Conservation (phyloP, 2,888 invertebrate genomes). For the Athetis lepigone region DNA sequence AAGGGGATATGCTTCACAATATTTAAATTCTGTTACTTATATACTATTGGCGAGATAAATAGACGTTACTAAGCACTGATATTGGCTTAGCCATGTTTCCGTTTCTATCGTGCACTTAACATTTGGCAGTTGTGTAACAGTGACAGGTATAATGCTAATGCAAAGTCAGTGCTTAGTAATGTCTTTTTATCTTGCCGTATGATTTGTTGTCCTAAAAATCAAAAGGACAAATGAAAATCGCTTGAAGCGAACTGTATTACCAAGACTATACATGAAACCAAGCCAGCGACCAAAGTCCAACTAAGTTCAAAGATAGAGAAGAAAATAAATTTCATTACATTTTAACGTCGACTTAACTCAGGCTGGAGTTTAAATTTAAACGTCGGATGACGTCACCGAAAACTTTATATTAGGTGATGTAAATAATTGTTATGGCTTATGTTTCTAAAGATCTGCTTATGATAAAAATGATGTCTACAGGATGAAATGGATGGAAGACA, state of each 20-base stretch:
- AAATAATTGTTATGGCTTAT: conserved; percentile 19
- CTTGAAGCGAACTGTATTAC: conserved; percentile 11
- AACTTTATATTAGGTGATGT: conserved; percentile 28
- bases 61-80: no score
- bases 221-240: conserved; percentile 1
- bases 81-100: no score
- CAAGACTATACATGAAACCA: conserved; percentile 9
- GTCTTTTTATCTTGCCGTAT: no score
- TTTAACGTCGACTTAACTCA: conserved; percentile 36
- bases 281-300: conserved; percentile 22
- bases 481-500: no score
- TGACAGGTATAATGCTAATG: no score
- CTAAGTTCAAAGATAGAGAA: conserved; percentile 32
- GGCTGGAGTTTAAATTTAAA: conserved; percentile 22
- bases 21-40: no score
- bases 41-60: no score
- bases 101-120: no score
- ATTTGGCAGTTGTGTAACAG: no score
- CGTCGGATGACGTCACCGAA: conserved; percentile 16
- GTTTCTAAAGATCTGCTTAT: not conserved
- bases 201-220: no score
- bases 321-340: conserved; percentile 42
- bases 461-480: not conserved
- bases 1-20: no score
- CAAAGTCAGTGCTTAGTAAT: no score